These are phyloP conservation scores for Esperia sulphurella DNA, from an alignment of 2,888 invertebrate genomes.

Conservation along the genomic window DNA sequence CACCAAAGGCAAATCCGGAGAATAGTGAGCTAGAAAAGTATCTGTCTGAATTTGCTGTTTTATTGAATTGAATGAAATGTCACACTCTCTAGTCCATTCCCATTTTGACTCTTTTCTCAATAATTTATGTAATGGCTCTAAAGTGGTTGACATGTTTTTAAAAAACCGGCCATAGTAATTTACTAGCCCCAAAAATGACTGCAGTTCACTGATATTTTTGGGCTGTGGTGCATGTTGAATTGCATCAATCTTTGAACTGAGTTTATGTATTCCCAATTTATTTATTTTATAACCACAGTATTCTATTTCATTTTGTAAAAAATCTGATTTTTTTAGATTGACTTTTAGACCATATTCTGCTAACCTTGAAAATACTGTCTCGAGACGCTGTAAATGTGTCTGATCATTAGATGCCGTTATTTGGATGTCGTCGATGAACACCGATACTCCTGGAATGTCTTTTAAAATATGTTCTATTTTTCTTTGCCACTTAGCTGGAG, in stretches of 20 bases:
- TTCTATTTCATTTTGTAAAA: too few relatives aligned
- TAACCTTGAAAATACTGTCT: too few relatives aligned
- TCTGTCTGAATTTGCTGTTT: constrained; percentile 4
- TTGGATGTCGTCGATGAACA: too few relatives aligned
- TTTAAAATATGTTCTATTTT: too few relatives aligned
- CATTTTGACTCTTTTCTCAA: constrained; percentile 6
- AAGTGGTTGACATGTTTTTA: constrained; percentile 16
- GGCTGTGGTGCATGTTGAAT: constrained; percentile 19
- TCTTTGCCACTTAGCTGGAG: too few relatives aligned
- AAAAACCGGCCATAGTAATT: constrained; percentile 28
- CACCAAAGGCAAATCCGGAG: constrained; percentile 3
- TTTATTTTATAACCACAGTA: too few relatives aligned
- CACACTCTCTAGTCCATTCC: constrained; percentile 6
- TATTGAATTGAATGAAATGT: neutral
- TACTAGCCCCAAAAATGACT: constrained; percentile 23
- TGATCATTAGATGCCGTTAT: too few relatives aligned
- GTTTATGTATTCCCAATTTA: too few relatives aligned
- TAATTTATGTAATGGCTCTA: constrained; percentile 18
- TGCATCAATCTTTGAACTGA: constrained; percentile 18
- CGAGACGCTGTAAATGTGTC: too few relatives aligned
- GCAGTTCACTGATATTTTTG: constrained; percentile 14
- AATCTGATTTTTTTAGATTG: too few relatives aligned
- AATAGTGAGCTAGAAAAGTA: neutral
- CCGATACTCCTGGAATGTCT: too few relatives aligned
- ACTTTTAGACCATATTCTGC: too few relatives aligned